Percentiles rank a stretch among this genome's conserved stretches.
phyloP scores from a whole-genome alignment of 2,113 vertebrate species.

The Xiphophorus hellerii region DNA sequence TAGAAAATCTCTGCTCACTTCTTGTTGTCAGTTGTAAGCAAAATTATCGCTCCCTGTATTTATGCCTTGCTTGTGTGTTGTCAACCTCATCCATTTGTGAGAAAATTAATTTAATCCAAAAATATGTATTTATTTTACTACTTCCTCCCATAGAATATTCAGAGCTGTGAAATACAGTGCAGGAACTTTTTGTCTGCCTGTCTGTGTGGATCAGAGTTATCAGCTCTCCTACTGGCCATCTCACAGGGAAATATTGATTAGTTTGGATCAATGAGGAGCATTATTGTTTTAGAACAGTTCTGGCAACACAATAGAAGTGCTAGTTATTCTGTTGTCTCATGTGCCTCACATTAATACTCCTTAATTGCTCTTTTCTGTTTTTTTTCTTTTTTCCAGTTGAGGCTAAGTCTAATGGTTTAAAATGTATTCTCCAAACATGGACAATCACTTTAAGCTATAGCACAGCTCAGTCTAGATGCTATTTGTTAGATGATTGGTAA shows the following conservation, averaged over 20 bases:
- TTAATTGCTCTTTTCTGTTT: constrained; percentile 1
- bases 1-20: constrained; percentile 23
- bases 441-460: background rate
- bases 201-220: constrained; percentile 50
- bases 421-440: too few relatives aligned
- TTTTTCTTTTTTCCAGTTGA: background rate
- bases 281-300: constrained; percentile 63
- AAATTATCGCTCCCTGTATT: constrained; percentile 9
- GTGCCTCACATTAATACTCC: constrained; percentile 9
- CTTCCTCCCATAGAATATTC: constrained; percentile 56
- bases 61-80: background rate
- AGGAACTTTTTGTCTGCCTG: constrained; percentile 33
- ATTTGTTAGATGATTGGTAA: background rate
- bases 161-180: constrained; percentile 37
- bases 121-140: constrained; percentile 44
- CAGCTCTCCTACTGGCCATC: constrained; percentile 40
- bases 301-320: constrained; percentile 27
- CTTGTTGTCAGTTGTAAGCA: constrained; percentile 33
- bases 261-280: constrained; percentile 57
- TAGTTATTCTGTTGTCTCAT: constrained; percentile 15
- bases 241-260: constrained; percentile 61
- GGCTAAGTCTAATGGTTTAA: too few relatives aligned
- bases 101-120: constrained; percentile 36
- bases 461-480: background rate
- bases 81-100: constrained; percentile 21